Conservation (phyloP, 2,797 vertebrate species). For the Sebastiscus tertius region DNA sequence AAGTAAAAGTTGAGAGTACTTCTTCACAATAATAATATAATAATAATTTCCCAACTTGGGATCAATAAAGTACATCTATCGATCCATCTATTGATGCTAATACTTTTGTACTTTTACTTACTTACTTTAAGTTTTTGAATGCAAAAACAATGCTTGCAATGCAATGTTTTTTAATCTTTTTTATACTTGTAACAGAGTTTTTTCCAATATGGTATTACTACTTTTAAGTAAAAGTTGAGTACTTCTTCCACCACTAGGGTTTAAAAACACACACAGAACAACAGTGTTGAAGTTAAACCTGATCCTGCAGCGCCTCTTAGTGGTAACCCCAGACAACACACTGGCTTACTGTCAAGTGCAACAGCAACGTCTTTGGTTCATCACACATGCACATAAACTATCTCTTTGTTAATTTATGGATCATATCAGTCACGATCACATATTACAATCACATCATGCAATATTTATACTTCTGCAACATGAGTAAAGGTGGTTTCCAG, state of each 20-base stretch:
- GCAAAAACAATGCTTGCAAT: not conserved
- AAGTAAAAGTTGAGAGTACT: not conserved
- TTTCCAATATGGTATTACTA: not conserved
- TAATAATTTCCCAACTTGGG: too few species aligned
- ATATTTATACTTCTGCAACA: not conserved
- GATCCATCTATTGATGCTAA: not conserved
- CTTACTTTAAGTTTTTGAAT: not conserved
- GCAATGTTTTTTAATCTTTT: too few species aligned
- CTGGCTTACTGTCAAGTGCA: conserved; percentile 53
- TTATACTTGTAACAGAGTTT: not conserved
- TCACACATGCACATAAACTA: not conserved
- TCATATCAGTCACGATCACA: not conserved
- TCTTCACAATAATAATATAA: too few species aligned
- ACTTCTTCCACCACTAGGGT: not conserved
- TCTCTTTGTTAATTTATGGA: not conserved
- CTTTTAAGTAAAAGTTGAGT: not conserved
- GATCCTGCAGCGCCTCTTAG: conserved; percentile 53
- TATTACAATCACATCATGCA: too few species aligned
- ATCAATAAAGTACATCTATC: too few species aligned
- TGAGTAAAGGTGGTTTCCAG: not conserved
- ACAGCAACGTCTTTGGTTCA: conserved; percentile 14
- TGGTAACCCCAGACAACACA: conserved; percentile 43
- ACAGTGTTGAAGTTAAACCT: not conserved
- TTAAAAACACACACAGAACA: not conserved
- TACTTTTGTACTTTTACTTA: not conserved